Evolutionary conservation across 1,140 invertebrate species (phyloP), one percentile per base, ranked within the genome.

Genomic region (Atta cephalotes): DNA sequence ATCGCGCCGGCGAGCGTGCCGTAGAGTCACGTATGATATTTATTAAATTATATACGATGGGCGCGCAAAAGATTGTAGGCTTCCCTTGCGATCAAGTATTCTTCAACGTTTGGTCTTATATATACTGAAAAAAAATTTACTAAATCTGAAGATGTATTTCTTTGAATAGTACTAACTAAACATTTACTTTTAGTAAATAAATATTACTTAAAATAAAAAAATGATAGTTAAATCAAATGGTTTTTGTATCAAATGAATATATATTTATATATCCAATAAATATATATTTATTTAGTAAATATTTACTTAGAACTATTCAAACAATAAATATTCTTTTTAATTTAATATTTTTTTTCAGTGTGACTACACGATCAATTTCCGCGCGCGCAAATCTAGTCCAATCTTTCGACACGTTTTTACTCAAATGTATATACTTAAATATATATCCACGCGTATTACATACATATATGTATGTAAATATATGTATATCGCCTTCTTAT

Each of bases 381-480:
- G 53, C 14, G 86, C 82, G 82, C 68, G 86, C 70, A 89, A 89
- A 90, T 90, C 89, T 90, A 90, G 89, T 89, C 89, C 85, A 79
- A 74, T 77, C 76, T 85, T 16, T 71, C 65, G 25, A 76, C 81
- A 87, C 68, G 85, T 74, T 74, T 58, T 74, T 82, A 89, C 63
- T 87, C 45, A 85, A 89, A 80, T 56, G 51, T 79, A 85, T 79
- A 79, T 49, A 21, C 49, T 86, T 28, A 85, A 89, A 86, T 49
- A 60, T 85, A 79, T 86, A 88, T 87, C 1, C 65, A 51, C 28
- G 28, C 12, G n/a, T 45, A 10, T 72, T 49, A 62, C 14, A 65
- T 63, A 49, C 16, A 21, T n/a, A 31, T n/a, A 51, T 51, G 49
- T 51, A 16, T 16, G 9, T 51, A 51, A 3, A 51, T 16, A 51